phyloP scores from a whole-genome alignment of 2,797 vertebrate genomes.

The Halcyon leucocephala region DNA sequence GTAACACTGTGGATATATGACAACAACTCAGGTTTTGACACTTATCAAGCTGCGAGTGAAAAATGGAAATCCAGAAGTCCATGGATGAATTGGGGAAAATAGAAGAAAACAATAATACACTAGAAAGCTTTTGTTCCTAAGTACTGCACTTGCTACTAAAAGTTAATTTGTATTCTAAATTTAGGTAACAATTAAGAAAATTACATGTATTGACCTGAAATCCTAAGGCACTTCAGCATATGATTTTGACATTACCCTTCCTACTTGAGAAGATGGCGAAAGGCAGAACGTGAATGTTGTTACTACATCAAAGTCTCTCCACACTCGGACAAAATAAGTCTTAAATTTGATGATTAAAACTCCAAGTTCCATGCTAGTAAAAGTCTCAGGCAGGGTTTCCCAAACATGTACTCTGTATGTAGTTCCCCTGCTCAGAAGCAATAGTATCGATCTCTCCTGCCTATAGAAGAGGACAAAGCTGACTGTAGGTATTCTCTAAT shows the following conservation, averaged over 20 bases:
- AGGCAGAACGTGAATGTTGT: not conserved
- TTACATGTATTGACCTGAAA: not conserved
- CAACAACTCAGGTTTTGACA: not conserved
- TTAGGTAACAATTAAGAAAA: slow-evolving; percentile 29
- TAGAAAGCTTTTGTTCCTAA: not conserved
- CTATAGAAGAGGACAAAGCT: not conserved
- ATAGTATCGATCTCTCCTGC: not conserved
- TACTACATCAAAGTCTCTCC: not conserved
- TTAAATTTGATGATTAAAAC: not conserved
- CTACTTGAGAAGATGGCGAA: not conserved
- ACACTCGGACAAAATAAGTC: not conserved
- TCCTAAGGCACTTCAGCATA: not conserved
- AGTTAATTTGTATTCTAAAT: not conserved
- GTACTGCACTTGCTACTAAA: not conserved
- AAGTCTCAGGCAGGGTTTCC: not conserved
- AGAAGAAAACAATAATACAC: not conserved
- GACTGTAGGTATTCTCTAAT: not conserved
- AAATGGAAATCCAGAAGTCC: not conserved
- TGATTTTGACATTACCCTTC: not conserved
- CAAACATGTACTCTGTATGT: not conserved
- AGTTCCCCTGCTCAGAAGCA: not conserved
- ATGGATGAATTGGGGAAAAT: not conserved
- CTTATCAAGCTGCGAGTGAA: not conserved
- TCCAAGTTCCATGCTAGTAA: rapidly evolving
- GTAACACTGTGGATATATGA: not conserved